Conservation (phyloP, 2,888 invertebrate genomes). For the Sussaba pulchella region DNA sequence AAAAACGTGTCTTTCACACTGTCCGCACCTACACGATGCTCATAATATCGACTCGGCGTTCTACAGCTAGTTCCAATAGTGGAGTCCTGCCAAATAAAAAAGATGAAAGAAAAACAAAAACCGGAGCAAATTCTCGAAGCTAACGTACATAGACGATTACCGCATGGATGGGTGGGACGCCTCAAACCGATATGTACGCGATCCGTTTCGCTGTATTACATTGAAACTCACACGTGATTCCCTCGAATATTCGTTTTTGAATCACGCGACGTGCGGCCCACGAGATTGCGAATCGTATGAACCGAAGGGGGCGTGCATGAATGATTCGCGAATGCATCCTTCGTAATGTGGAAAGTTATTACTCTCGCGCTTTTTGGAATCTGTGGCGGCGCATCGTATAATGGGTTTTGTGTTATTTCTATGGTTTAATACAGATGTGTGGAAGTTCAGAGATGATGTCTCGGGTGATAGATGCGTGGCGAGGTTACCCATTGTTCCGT, state of each 20-base stretch:
- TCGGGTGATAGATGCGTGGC: no score
- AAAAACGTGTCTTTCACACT: conserved; percentile 53
- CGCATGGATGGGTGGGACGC: neutral
- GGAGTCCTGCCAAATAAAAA: neutral
- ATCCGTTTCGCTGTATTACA: conserved; percentile 20
- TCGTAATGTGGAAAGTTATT: neutral
- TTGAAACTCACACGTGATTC: neutral
- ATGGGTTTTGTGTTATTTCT: no score
- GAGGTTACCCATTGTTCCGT: neutral
- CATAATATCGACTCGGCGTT: conserved; percentile 2
- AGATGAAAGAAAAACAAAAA: neutral
- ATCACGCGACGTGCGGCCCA: conserved; percentile 6
- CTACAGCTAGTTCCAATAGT: neutral
- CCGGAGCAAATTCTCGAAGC: neutral
- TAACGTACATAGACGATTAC: neutral
- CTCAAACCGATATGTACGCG: conserved; percentile 27
- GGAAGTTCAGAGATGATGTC: neutral
- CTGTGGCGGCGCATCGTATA: neutral
- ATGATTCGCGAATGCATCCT: conserved; percentile 1
- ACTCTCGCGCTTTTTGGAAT: neutral
- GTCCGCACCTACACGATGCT: neutral
- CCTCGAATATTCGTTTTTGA: conserved; percentile 41
- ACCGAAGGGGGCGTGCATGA: no score
- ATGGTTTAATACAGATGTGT: no score
- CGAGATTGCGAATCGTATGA: neutral